Evolutionary conservation across 2,888 invertebrate genomes (phyloP).

Genomic region (Chrysotoxum bicinctum): DNA sequence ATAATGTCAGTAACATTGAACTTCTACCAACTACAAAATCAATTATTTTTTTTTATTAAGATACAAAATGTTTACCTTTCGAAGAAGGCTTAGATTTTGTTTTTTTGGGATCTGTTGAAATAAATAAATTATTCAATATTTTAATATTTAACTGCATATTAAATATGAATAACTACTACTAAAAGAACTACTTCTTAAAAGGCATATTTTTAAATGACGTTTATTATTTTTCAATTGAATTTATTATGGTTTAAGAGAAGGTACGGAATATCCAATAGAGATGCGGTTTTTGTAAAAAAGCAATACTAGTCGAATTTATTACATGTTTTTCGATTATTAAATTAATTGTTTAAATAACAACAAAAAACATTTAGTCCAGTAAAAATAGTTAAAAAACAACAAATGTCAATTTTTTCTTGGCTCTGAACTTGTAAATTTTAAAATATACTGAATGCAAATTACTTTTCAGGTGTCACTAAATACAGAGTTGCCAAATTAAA

Average conservation of each 20-base stretch:
- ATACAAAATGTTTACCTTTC: conserved; percentile 51
- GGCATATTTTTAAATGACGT: not conserved
- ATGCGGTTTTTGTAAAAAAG: not conserved
- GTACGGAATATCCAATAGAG: not conserved
- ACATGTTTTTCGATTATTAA: not conserved
- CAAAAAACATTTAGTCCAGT: too few species aligned
- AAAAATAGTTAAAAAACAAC: too few species aligned
- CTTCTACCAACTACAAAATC: conserved; percentile 13
- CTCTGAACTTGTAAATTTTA: too few species aligned
- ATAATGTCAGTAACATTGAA: conserved; percentile 20
- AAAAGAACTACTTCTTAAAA: not conserved
- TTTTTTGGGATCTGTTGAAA: conserved; percentile 61
- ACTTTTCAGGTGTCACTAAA: too few species aligned
- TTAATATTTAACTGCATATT: not conserved
- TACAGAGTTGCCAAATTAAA: too few species aligned
- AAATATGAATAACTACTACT: not conserved
- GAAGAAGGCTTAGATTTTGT: conserved; percentile 51
- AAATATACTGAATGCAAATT: too few species aligned
- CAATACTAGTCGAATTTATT: not conserved
- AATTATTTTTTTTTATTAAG: not conserved
- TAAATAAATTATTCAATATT: conserved; percentile 24
- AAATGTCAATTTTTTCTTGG: too few species aligned
- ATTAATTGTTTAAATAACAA: too few species aligned
- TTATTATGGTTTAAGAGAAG: not conserved
- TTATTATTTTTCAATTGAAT: not conserved